phyloP scores from a whole-genome alignment of 2,888 invertebrate genomes.

The Pseudoips prasinana region DNA sequence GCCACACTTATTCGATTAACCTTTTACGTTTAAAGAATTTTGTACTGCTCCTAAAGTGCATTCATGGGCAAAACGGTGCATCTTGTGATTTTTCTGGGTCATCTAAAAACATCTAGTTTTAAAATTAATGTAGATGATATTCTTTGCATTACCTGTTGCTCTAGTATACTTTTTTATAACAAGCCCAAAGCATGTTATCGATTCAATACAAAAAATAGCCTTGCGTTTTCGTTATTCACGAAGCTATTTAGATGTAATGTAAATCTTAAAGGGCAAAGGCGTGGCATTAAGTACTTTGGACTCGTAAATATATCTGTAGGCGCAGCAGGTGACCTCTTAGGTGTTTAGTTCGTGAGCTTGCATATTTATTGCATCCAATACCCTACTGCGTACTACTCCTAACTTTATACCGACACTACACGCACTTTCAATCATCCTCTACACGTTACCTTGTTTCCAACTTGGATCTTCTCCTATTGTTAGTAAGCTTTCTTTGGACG shows the following conservation, averaged over 20 bases:
- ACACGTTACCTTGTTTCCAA: conserved; percentile 24
- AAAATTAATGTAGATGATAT: no score
- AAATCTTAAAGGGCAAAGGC: conserved; percentile 74
- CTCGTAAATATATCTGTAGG: conserved; percentile 71
- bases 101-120: no score
- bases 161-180: no score
- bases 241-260: conserved; percentile 65
- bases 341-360: conserved; percentile 66
- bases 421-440: conserved; percentile 40
- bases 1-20: conserved; percentile 38
- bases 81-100: no score
- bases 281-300: conserved; percentile 53
- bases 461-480: conserved; percentile 20
- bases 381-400: conserved; percentile 38
- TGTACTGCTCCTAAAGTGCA: conserved; percentile 32
- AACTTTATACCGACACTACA: conserved; percentile 31
- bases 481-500: no score
- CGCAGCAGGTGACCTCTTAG: conserved; percentile 75
- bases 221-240: conserved; percentile 50
- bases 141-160: no score
- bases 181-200: conserved; percentile 20
- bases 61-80: no score
- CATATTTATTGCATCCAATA: conserved; percentile 62
- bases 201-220: conserved; percentile 41
- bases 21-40: conserved; percentile 36